Percentiles rank a stretch among this genome's conserved stretches.
phyloP scores from a whole-genome alignment of 2,113 vertebrate species.

The Todiramphus chloris region DNA sequence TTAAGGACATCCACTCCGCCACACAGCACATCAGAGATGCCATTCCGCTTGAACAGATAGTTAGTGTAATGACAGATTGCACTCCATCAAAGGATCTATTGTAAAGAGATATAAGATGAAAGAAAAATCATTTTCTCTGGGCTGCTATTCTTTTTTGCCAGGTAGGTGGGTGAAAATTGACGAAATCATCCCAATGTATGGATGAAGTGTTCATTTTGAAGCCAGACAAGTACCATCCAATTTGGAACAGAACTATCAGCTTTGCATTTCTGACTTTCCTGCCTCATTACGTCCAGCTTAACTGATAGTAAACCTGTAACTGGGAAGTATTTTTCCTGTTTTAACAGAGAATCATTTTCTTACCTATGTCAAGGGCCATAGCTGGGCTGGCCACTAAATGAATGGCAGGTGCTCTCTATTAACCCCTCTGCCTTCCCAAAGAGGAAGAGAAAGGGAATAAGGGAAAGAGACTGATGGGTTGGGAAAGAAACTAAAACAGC shows the following conservation, averaged over 20 bases:
- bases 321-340: background rate
- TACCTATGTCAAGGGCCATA: background rate
- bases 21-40: background rate
- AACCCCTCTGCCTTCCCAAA: background rate
- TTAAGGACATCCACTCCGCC: background rate
- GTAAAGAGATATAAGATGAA: background rate
- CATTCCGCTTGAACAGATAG: background rate
- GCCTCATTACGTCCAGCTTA: background rate
- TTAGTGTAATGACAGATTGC: background rate
- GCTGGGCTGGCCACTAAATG: background rate
- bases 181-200: background rate
- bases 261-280: background rate
- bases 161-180: background rate
- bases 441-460: background rate
- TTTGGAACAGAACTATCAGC: background rate
- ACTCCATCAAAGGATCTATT: background rate
- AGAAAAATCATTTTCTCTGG: background rate
- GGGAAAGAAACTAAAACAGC: background rate
- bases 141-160: background rate
- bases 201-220: background rate
- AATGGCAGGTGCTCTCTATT: background rate
- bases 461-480: background rate
- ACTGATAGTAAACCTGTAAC: background rate
- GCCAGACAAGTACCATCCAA: background rate
- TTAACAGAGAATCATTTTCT: background rate